Conservation (phyloP, 2,888 invertebrate species). For the Aelia acuminata region DNA sequence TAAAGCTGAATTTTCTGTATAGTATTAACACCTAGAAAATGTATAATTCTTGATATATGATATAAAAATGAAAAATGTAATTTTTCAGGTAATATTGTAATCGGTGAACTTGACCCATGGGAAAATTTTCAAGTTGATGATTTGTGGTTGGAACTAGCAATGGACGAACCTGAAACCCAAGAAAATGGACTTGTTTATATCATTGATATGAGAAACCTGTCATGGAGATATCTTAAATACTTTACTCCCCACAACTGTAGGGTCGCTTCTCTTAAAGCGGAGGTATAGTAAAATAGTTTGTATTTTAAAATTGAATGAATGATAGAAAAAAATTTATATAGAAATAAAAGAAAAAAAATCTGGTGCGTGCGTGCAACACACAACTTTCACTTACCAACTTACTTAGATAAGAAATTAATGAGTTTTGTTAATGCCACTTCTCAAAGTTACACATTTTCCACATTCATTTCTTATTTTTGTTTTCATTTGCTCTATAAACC, state of each 20-base stretch:
- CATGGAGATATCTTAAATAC: slow-evolving; percentile 65
- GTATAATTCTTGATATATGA: background rate
- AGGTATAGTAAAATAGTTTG: slow-evolving; percentile 61
- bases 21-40: background rate
- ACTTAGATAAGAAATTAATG: background rate
- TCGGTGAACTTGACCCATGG: slow-evolving; percentile 64
- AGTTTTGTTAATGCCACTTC: no score
- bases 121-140: slow-evolving; percentile 69
- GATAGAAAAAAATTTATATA: no score
- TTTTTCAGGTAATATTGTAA: slow-evolving; percentile 64
- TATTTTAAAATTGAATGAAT: background rate
- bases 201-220: slow-evolving; percentile 68
- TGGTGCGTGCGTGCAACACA: no score
- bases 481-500: no score
- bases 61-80: background rate
- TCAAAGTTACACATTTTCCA: no score
- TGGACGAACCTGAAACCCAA: slow-evolving; percentile 68
- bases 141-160: slow-evolving; percentile 69
- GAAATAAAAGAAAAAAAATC: no score
- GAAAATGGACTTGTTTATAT: slow-evolving; percentile 69
- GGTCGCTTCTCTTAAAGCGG: slow-evolving; percentile 64
- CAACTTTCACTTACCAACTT: no score
- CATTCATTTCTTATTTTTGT: no score
- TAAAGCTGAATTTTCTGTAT: no score
- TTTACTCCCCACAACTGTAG: slow-evolving; percentile 65